Base-by-base conservation (phyloP, 2,113 vertebrate species). In the Centropristis striata region DNA sequence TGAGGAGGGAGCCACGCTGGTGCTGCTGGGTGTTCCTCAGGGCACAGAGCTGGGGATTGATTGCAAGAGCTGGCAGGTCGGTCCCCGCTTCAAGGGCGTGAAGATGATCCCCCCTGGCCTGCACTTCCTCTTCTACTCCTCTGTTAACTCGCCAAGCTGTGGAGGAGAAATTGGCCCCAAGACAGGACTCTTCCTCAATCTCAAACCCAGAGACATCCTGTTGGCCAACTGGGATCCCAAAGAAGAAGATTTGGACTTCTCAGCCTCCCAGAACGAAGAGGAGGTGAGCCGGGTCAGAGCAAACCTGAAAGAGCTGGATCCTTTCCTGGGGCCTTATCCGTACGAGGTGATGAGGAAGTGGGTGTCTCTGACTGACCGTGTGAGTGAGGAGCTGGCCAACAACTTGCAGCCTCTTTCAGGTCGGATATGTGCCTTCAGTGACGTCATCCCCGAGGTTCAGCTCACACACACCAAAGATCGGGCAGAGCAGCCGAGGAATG, bases 41-140 rank as follows among this genome's bases (percentile, higher is more conserved):
- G 97, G 97, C 23, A 96, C 97, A 13, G 97, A 97, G 88, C 95
- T 99, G 77, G 98, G 98, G 37, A 96, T 99, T 36, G 97, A 99
- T 83, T 98, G 95, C 80, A 97, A 97, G 89, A 95, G 90, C 20
- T 99, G 98, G 98, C 91, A 95, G 50, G 96, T 98, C 66, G 98
- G 98, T 1, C 97, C 97, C 23, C 94, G 95, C 25, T 99, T 99
- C 88, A 95, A 96, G 27, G 98, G 98, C 0, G 94, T 99, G 41
- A 99, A 99, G 93, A 99, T 99, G 98, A 96, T 99, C 51, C 98
- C 98, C 0, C 98, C 98, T 0, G 98, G 98, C 4, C 85, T 99
- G 16, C 98, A 99, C 89, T 98, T 99, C 78, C 90, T 99, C 69
- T 93, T 98, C 89, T 99, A 96, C 88, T 96, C 96, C 80, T 94